Percentiles rank a stretch among this genome's conserved stretches.
phyloP scores from a whole-genome alignment of 2,113 vertebrate genomes.

The Pollachius pollachius region DNA sequence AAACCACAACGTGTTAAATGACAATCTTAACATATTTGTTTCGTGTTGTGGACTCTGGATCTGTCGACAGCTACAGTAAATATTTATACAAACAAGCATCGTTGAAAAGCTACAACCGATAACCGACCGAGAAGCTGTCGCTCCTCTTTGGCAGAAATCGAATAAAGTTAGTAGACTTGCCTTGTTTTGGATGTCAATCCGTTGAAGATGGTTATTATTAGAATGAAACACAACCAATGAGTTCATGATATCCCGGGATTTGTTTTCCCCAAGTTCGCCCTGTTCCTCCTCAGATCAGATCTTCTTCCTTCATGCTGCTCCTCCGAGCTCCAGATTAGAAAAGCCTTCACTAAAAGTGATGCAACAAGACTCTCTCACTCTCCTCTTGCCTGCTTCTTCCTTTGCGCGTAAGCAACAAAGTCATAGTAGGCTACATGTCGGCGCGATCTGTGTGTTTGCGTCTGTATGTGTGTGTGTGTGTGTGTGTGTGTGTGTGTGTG shows the following conservation, averaged over 20 bases:
- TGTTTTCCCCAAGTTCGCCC: not conserved
- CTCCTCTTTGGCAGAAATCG: no score
- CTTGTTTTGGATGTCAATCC: slow-evolving; percentile 50
- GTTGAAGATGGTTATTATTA: slow-evolving; percentile 49
- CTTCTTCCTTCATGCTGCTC: slow-evolving; percentile 13
- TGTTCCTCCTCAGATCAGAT: not conserved
- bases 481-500: no score
- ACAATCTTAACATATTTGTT: no score
- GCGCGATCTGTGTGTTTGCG: no score
- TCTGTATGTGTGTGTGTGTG: no score
- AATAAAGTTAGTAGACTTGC: slow-evolving; percentile 41
- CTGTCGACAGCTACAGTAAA: no score
- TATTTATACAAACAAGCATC: no score
- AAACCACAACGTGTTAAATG: no score
- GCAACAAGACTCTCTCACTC: slow-evolving; percentile 54
- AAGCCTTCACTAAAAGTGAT: slow-evolving; percentile 51
- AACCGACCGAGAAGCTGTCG: no score
- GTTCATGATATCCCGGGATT: not conserved
- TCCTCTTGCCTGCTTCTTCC: slow-evolving; percentile 15
- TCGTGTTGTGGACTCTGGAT: no score
- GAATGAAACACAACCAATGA: slow-evolving; percentile 19
- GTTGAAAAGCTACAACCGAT: no score
- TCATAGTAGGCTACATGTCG: not conserved
- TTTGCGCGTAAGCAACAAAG: slow-evolving; percentile 3
- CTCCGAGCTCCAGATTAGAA: slow-evolving; percentile 27